phyloP scores from a whole-genome alignment of 1,140 invertebrate species.

The Eumeta japonica region DNA sequence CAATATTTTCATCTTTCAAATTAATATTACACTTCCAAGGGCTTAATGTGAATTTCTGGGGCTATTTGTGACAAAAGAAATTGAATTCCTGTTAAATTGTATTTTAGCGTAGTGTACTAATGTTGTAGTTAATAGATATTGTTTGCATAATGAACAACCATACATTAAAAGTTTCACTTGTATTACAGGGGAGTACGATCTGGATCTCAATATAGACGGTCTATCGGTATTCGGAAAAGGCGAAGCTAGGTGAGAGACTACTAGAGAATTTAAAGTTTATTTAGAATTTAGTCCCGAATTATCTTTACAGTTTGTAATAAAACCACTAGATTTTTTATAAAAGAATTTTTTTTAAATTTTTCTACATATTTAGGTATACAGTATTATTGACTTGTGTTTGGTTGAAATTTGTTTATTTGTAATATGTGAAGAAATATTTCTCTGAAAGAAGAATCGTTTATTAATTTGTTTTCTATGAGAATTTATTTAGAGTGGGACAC shows the following conservation, averaged over 20 bases:
- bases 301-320: no score
- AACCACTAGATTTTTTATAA: no score
- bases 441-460: no score
- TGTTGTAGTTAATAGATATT: not conserved
- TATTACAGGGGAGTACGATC: constrained; percentile 15
- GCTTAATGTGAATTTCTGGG: no score
- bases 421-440: no score
- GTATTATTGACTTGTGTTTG: constrained; percentile 7
- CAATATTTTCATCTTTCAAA: no score
- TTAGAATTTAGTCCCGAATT: not conserved
- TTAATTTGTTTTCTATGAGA: no score
- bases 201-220: constrained; percentile 5
- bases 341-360: no score
- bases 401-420: constrained; percentile 2
- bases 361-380: constrained; percentile 10
- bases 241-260: constrained; percentile 14
- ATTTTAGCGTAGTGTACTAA: constrained; percentile 1
- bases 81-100: no score
- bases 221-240: constrained; percentile 15
- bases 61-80: no score
- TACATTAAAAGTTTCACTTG: not conserved
- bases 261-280: not conserved
- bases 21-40: no score
- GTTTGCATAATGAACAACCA: constrained; percentile 1
- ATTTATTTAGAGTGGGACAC: no score